Evolutionary conservation across 2,888 invertebrate species (phyloP), one percentile per base, ranked within the genome.

Genomic region (Antheraea yamamai): DNA sequence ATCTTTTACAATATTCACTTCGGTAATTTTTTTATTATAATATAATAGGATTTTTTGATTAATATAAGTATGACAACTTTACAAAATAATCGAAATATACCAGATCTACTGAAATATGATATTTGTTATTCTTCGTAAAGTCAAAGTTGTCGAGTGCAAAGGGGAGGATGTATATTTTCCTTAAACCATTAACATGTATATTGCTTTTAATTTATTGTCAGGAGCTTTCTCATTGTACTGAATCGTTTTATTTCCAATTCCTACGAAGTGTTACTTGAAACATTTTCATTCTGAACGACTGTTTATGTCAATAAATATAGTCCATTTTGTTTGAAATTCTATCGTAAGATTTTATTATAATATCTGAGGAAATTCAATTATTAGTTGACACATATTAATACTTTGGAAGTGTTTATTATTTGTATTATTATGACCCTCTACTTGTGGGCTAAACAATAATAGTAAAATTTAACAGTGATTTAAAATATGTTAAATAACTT

Each of bases 141-240:
- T 80, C 78, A 81, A 82, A 87, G 83, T 84, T 82, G 81, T 76
- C 80, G 80, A 83, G 77, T 82, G 84, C 83, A 86, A 88, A 89
- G 89, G 91, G 92, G 89, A 89, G 87, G 88, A 90, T 85, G 89
- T 91, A 91, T 87, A 91, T 91, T 92, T 89, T 89, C 88, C 88
- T 89, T 87, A 88, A 84, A 85, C 90, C 90, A 91, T 93, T 93
- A 93, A 90, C 93, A 92, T 92, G 91, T 90, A 92, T 92, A 93
- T 92, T 89, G 87, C 88, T 89, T 86, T 88, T 90, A 92, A 92
- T 91, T 92, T 92, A 92, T 88, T 84, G 89, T 82, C 78, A 80
- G 81, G 84, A 87, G 86, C 88, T 87, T 90, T 89, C 88, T 91
- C 88, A 90, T 89, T 85, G 87, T 84, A 82, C 81, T 83, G 83